phyloP scores from a whole-genome alignment of 2,888 invertebrate species.

The Melanostoma scalare region DNA sequence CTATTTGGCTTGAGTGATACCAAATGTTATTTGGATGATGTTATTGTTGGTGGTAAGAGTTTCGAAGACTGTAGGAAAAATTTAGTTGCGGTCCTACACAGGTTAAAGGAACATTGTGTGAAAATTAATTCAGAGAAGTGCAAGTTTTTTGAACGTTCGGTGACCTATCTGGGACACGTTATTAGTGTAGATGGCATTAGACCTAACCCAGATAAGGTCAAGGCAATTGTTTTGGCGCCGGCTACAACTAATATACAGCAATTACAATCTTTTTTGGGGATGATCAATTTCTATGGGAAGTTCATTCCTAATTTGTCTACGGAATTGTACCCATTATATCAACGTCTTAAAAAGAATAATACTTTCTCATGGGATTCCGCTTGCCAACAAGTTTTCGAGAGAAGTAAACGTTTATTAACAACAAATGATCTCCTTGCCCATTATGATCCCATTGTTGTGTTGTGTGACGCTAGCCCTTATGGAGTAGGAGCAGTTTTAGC shows the following conservation, averaged over 20 bases:
- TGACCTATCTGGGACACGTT: conserved; percentile 46
- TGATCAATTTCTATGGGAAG: background rate
- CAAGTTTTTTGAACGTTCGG: conserved; percentile 19
- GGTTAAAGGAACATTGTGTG: conserved; percentile 29
- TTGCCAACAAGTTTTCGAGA: conserved; percentile 3
- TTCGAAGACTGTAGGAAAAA: conserved; percentile 2
- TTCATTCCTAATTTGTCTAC: background rate
- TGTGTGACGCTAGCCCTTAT: too few relatives aligned
- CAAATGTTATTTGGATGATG: conserved; percentile 34
- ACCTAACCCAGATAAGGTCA: conserved; percentile 42
- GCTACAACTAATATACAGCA: conserved; percentile 46
- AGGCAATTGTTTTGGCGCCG: conserved; percentile 50
- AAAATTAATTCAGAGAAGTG: conserved; percentile 38
- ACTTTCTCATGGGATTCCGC: background rate
- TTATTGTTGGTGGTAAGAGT: background rate
- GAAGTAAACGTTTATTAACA: background rate
- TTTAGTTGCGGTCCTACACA: background rate
- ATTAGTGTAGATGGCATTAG: conserved; percentile 28
- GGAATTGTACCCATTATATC: background rate
- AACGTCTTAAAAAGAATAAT: background rate
- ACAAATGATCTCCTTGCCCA: background rate
- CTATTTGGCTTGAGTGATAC: background rate
- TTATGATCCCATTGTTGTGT: background rate
- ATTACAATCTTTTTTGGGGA: conserved; percentile 49
- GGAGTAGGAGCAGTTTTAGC: background rate